A percentile compares a stretch with the other conserved stretches of the same genome.
These are phyloP conservation scores for Formicarius rufipectus DNA, from an alignment of 2,113 vertebrate species.

Conservation along the genomic window DNA sequence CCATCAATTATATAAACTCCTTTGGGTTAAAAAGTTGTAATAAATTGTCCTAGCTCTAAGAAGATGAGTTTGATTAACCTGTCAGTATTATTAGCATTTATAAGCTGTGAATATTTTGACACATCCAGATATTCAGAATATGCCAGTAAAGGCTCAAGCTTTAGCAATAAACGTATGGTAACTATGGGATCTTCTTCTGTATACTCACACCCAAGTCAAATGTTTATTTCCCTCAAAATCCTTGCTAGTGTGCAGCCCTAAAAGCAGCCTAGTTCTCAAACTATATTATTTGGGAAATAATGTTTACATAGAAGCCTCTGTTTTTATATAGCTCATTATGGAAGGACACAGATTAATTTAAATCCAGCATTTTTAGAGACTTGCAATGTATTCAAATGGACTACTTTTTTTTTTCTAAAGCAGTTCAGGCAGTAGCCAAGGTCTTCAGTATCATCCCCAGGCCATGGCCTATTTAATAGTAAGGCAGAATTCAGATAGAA, in stretches of 20 bases:
- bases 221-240: not conserved
- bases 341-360: not conserved
- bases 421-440: not conserved
- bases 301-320: not conserved
- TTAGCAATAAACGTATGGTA: not conserved
- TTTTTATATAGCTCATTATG: not conserved
- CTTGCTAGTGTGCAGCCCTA: not conserved
- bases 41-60: slow-evolving; percentile 7
- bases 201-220: not conserved
- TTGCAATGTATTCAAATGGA: not conserved
- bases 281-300: not conserved
- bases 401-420: not conserved
- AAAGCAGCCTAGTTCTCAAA: not conserved
- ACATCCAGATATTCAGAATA: not conserved
- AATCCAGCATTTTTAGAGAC: not conserved
- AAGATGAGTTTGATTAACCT: slow-evolving; percentile 40
- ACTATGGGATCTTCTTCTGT: not conserved
- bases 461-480: not conserved
- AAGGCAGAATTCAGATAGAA: not conserved
- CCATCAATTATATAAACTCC: slow-evolving; percentile 57
- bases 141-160: not conserved
- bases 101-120: slow-evolving; percentile 7
- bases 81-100: slow-evolving; percentile 29
- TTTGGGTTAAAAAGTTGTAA: slow-evolving; percentile 32
- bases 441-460: not conserved